Conservation (phyloP, 2,113 vertebrate genomes). For the Psittacus erithacus region DNA sequence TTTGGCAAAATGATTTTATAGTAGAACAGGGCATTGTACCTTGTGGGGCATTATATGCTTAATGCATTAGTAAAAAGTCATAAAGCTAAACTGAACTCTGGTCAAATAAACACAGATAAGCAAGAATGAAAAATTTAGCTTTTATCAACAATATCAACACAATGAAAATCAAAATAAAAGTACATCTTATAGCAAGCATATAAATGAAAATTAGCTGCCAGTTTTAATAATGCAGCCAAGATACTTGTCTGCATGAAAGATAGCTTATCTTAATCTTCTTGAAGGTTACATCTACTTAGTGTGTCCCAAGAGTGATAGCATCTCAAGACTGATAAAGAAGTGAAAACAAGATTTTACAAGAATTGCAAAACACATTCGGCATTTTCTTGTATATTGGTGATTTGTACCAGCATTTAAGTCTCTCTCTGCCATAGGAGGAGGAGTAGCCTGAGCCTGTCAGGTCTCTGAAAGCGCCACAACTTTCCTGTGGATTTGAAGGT, state of each 20-base stretch:
- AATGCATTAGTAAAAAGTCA: not conserved
- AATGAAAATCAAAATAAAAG: not conserved
- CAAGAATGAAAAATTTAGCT: not conserved
- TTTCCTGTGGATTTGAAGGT: not conserved
- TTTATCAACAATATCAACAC: not conserved
- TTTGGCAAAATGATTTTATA: conserved; percentile 32
- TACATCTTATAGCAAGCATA: not conserved
- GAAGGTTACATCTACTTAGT: not conserved
- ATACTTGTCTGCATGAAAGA: not conserved
- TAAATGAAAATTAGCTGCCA: not conserved
- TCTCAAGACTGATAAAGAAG: not conserved
- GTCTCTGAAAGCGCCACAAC: not conserved
- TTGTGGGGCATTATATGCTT: not conserved
- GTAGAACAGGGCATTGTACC: not conserved
- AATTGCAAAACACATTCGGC: not conserved
- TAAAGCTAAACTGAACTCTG: not conserved
- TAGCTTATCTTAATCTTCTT: not conserved
- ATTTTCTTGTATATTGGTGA: not conserved
- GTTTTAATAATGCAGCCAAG: not conserved
- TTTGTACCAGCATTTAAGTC: not conserved
- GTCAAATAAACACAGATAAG: not conserved
- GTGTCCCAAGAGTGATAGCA: not conserved
- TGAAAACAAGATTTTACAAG: not conserved
- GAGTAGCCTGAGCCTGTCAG: not conserved
- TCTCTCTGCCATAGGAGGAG: not conserved